Evolutionary conservation across 2,797 vertebrate species (phyloP).

Genomic region (Nannoperca obscura): DNA sequence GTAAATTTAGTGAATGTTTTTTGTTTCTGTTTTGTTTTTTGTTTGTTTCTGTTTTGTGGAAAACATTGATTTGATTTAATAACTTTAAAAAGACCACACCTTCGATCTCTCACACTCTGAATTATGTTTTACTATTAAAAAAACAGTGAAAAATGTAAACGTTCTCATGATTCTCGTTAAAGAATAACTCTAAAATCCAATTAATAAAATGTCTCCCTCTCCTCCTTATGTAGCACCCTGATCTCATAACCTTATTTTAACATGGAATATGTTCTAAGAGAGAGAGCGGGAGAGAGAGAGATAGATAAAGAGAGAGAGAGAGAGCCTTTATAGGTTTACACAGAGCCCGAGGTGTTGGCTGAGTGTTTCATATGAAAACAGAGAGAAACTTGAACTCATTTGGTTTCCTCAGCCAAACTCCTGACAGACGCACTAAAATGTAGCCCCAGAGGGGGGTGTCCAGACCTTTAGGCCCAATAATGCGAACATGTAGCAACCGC

Average conservation of each 20-base stretch:
- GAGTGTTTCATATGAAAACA: conserved; percentile 85
- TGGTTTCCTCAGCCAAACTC: conserved; percentile 78
- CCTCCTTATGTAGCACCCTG: conserved; percentile 51
- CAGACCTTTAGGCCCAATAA: conserved; percentile 73
- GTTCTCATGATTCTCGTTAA: conserved; percentile 55
- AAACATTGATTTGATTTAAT: conserved; percentile 58
- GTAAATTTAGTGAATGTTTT: not conserved
- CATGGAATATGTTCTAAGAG: conserved; percentile 63
- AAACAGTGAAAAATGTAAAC: conserved; percentile 33
- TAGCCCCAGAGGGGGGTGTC: conserved; percentile 77
- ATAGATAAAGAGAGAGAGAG: conserved; percentile 28
- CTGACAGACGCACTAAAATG: conserved; percentile 82
- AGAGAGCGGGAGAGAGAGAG: conserved; percentile 19
- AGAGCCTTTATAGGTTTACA: conserved; percentile 78
- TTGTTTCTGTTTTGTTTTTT: no score
- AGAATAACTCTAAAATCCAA: conserved; percentile 68
- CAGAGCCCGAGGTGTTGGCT: conserved; percentile 85
- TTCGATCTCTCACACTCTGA: conserved; percentile 43
- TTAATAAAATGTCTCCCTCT: conserved; percentile 70
- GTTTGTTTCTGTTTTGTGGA: conserved; percentile 12
- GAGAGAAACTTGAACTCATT: conserved; percentile 80
- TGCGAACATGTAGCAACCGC: conserved; percentile 71
- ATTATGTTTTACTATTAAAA: conserved; percentile 44
- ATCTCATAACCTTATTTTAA: conserved; percentile 80
- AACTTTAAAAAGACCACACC: conserved; percentile 59